Evolutionary conservation across 2,888 invertebrate species (phyloP).

Genomic region (Coenonympha glycerion): DNA sequence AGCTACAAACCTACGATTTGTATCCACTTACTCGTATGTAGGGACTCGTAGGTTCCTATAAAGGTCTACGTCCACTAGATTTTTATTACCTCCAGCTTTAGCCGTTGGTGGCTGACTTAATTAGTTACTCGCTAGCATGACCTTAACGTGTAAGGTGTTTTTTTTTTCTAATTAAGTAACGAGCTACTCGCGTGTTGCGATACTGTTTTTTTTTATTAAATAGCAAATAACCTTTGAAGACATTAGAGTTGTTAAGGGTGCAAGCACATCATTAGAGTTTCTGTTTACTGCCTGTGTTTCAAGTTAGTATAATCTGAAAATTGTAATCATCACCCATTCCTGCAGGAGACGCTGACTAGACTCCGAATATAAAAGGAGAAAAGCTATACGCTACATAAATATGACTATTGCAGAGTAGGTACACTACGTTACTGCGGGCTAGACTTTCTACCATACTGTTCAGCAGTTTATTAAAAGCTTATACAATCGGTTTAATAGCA

Average conservation of each 20-base stretch:
- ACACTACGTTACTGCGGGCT: too few species aligned
- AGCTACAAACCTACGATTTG: too few species aligned
- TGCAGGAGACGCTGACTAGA: too few species aligned
- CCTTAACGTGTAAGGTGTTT: slow-evolving; percentile 23
- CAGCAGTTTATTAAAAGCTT: too few species aligned
- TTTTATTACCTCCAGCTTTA: slow-evolving; percentile 17
- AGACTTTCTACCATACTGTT: too few species aligned
- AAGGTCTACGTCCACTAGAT: slow-evolving; percentile 11
- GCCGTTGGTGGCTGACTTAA: slow-evolving; percentile 7
- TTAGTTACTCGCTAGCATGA: slow-evolving; percentile 22
- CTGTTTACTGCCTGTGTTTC: not conserved
- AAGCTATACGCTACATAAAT: too few species aligned
- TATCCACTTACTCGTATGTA: too few species aligned
- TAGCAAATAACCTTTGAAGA: slow-evolving; percentile 49
- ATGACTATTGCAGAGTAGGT: too few species aligned
- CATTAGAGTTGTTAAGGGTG: slow-evolving; percentile 38
- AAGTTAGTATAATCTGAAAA: too few species aligned
- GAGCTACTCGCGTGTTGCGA: slow-evolving; percentile 61
- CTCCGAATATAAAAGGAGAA: too few species aligned
- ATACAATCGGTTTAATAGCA: too few species aligned
- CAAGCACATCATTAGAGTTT: not conserved
- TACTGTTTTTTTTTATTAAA: slow-evolving; percentile 50
- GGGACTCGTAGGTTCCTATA: not conserved
- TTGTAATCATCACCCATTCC: too few species aligned
- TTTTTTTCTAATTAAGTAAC: slow-evolving; percentile 60